These are phyloP conservation scores for Myotis myotis DNA, from an alignment of 2,797 vertebrate species.

Conservation along the genomic window DNA sequence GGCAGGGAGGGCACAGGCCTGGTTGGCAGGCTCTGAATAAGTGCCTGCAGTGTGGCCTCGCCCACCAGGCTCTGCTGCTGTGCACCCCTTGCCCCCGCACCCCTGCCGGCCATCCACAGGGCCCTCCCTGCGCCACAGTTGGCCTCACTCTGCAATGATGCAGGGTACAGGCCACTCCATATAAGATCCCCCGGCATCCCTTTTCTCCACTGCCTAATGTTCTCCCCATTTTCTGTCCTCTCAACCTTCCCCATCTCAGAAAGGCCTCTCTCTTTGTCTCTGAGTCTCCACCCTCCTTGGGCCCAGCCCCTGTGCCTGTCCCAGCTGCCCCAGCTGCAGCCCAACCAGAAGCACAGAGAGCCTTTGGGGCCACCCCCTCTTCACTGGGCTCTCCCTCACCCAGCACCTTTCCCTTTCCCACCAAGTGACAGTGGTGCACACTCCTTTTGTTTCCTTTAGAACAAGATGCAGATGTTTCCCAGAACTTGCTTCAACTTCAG, in stretches of 20 bases:
- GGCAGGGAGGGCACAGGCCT: not conserved
- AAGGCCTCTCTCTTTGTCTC: not conserved
- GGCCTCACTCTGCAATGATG: not conserved
- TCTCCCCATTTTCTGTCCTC: not conserved
- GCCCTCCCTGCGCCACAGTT: not conserved
- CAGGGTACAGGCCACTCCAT: not conserved
- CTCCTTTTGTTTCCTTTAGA: conserved; percentile 69
- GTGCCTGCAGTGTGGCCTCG: fast-evolving
- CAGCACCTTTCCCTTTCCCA: not conserved
- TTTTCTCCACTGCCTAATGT: not conserved
- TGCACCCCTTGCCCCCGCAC: too few relatives aligned
- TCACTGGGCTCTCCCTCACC: not conserved
- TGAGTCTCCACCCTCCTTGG: not conserved
- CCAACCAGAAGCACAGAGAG: not conserved
- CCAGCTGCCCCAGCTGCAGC: not conserved
- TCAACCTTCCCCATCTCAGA: not conserved
- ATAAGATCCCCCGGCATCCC: too few relatives aligned
- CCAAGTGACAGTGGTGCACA: not conserved
- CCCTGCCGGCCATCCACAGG: not conserved
- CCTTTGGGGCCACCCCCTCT: not conserved
- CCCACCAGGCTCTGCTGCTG: not conserved
- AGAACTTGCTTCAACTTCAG: conserved; percentile 66
- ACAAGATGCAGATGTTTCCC: conserved; percentile 66
- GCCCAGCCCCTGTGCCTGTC: too few relatives aligned
- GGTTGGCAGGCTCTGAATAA: not conserved